phyloP scores from a whole-genome alignment of 2,888 invertebrate genomes.

The Camptogramma bilineatum region DNA sequence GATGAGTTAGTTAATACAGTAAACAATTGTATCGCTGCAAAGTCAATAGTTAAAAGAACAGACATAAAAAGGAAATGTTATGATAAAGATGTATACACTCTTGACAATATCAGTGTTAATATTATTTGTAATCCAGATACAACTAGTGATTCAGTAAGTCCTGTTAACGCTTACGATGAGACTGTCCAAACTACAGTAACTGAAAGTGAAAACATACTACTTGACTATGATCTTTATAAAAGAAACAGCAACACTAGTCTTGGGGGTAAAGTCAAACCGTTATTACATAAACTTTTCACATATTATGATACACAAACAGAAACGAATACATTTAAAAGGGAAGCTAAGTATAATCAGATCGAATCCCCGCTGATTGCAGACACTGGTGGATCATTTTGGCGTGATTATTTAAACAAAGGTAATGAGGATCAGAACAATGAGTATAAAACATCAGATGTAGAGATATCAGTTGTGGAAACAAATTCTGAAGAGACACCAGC shows the following conservation, averaged over 20 bases:
- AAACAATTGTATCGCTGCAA: conserved; percentile 46
- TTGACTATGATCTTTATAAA: conserved; percentile 37
- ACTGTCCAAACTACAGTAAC: neutral
- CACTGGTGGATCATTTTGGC: conserved; percentile 57
- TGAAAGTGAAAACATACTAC: neutral
- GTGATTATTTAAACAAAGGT: conserved; percentile 51
- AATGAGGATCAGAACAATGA: conserved; percentile 14
- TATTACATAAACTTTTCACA: conserved; percentile 46
- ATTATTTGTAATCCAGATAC: conserved; percentile 62
- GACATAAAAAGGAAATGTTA: conserved; percentile 26
- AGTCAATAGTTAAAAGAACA: conserved; percentile 40
- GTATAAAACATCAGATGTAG: conserved; percentile 9
- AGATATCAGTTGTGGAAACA: conserved; percentile 17
- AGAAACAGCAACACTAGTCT: conserved; percentile 41
- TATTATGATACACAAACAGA: conserved; percentile 35
- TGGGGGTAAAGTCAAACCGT: conserved; percentile 28
- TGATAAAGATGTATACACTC: conserved; percentile 58
- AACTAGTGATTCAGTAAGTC: neutral
- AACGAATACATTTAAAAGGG: conserved; percentile 32
- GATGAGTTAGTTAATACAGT: conserved; percentile 46
- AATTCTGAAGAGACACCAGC: conserved; percentile 11
- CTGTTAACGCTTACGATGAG: neutral
- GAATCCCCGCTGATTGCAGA: conserved; percentile 55
- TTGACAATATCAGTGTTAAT: conserved; percentile 70
- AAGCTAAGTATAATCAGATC: conserved; percentile 45